A percentile compares a stretch with the other conserved stretches of the same genome.
Evolutionary conservation across 2,888 invertebrate genomes (phyloP).

Genomic region (Chloroclystis v-ata): DNA sequence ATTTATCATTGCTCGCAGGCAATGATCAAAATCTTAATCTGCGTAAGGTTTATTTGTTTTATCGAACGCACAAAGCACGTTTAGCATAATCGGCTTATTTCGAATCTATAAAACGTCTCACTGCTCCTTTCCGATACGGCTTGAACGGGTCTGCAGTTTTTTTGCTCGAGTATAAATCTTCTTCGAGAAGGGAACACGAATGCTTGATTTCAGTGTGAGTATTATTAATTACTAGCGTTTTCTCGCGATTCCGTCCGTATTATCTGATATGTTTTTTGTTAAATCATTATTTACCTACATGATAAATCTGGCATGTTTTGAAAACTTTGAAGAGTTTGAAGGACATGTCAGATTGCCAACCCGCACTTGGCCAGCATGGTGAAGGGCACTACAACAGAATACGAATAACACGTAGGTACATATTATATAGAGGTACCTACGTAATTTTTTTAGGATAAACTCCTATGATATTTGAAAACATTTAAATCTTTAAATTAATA

Average conservation of each 20-base stretch:
- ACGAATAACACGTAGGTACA: no score
- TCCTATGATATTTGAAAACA: not conserved
- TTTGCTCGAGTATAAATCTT: constrained; percentile 29
- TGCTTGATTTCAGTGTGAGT: constrained; percentile 32
- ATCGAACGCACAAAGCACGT: constrained; percentile 36
- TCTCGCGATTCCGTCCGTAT: not conserved
- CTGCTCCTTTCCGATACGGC: constrained; percentile 37
- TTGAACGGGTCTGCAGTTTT: constrained; percentile 48
- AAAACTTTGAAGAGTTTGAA: no score
- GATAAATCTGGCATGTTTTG: no score
- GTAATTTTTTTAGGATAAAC: no score
- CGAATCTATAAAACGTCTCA: constrained; percentile 44
- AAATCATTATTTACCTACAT: no score
- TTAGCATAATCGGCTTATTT: constrained; percentile 64
- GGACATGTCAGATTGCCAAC: no score
- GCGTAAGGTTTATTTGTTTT: constrained; percentile 24
- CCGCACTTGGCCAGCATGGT: no score
- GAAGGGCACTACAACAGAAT: no score
- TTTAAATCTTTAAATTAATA: not conserved
- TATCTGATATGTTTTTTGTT: not conserved
- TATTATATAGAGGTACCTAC: no score
- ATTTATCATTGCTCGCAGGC: constrained; percentile 11
- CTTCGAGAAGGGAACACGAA: constrained; percentile 26
- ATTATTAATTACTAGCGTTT: constrained; percentile 14
- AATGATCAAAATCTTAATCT: constrained; percentile 35